A percentile compares a stretch with the other conserved stretches of the same genome.
phyloP scores from a whole-genome alignment of 2,797 vertebrate species.

The Sebastes variabilis region DNA sequence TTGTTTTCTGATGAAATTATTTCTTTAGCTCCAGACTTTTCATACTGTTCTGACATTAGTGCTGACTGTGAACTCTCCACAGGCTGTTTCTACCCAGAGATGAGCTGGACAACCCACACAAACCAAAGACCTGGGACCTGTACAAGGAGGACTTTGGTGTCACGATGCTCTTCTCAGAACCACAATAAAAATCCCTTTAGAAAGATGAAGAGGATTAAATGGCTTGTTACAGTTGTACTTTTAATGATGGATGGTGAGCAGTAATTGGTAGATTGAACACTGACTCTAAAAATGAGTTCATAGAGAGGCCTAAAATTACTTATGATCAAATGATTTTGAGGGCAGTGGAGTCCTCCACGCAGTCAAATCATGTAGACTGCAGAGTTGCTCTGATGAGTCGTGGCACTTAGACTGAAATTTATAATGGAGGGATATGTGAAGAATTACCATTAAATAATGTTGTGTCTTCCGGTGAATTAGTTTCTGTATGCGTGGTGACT shows the following conservation, averaged over 20 bases:
- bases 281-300: neutral
- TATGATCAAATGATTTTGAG: neutral
- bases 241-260: neutral
- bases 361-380: neutral
- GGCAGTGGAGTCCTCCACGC: neutral
- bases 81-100: constrained; percentile 91
- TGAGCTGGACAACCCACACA: constrained; percentile 95
- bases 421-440: neutral
- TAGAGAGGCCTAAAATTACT: neutral
- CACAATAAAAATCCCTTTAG: constrained; percentile 51
- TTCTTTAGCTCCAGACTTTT: neutral
- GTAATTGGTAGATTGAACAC: constrained; percentile 12
- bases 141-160: constrained; percentile 91
- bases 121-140: constrained; percentile 90
- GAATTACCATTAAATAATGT: neutral
- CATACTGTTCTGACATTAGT: neutral
- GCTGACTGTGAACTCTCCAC: neutral
- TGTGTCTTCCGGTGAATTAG: neutral
- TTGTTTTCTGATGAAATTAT: constrained; percentile 34
- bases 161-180: constrained; percentile 86
- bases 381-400: neutral
- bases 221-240: neutral
- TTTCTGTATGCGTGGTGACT: neutral
- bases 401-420: neutral
- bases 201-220: neutral